Evolutionary conservation across 2,888 invertebrate species (phyloP).

Genomic region (Rhingia rostrata): DNA sequence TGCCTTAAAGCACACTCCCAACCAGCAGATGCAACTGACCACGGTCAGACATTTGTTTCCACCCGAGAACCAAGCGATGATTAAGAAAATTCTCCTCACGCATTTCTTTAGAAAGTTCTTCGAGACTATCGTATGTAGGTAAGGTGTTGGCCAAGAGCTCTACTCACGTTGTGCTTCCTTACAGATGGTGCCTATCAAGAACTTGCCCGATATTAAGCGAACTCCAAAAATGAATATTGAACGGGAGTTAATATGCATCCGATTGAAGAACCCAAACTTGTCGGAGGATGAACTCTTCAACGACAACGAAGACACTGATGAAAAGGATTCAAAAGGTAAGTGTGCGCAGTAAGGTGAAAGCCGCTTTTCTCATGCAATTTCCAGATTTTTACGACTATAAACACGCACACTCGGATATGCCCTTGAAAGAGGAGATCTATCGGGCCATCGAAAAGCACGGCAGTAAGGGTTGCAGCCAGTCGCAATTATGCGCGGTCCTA

Average conservation of each 20-base stretch:
- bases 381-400: conserved; percentile 76
- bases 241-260: conserved; percentile 84
- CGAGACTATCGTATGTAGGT: conserved; percentile 83
- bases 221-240: conserved; percentile 78
- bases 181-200: conserved; percentile 45
- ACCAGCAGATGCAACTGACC: conserved; percentile 84
- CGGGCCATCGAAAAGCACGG: conserved; percentile 83
- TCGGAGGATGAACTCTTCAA: conserved; percentile 84
- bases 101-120: conserved; percentile 85
- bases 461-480: conserved; percentile 84
- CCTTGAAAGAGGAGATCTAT: conserved; percentile 84
- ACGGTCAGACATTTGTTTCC: conserved; percentile 83
- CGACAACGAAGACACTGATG: conserved; percentile 83
- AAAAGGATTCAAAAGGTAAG: conserved; percentile 78
- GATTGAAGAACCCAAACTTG: conserved; percentile 85
- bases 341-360: neutral
- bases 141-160: neutral
- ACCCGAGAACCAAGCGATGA: conserved; percentile 66
- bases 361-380: neutral
- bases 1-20: conserved; percentile 83
- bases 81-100: conserved; percentile 78
- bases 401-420: conserved; percentile 80
- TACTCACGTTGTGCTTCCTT: neutral
- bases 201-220: conserved; percentile 32
- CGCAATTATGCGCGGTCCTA: conserved; percentile 81